Evolutionary conservation across 2,113 vertebrate genomes (phyloP).

Genomic region (Cacatua alba): DNA sequence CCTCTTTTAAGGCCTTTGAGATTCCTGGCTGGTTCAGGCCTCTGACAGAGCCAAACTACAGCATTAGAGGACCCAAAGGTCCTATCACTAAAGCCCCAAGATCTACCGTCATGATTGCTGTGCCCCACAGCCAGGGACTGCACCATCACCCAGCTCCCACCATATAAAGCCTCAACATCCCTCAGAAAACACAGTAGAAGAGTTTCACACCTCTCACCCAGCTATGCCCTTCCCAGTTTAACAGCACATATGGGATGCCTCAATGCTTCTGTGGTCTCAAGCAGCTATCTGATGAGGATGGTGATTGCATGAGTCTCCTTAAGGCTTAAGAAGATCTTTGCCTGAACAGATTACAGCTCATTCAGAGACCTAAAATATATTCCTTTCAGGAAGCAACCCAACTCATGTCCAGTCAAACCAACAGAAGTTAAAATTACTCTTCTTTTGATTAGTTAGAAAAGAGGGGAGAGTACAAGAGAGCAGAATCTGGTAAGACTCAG

Average conservation of each 20-base stretch:
- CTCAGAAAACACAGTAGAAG: neutral
- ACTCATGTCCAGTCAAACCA: neutral
- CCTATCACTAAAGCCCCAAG: neutral
- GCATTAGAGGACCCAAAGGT: neutral
- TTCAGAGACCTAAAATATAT: neutral
- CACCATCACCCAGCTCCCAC: neutral
- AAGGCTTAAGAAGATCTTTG: neutral
- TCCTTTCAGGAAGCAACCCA: neutral
- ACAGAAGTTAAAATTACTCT: neutral
- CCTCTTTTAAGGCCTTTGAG: neutral
- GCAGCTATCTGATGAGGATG: neutral
- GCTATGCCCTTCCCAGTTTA: neutral
- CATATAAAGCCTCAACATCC: neutral
- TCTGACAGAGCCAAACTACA: neutral
- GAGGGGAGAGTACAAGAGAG: neutral
- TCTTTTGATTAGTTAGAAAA: neutral
- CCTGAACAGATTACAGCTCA: neutral
- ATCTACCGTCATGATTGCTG: neutral
- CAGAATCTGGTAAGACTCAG: neutral
- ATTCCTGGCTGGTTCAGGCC: neutral
- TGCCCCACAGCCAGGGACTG: neutral
- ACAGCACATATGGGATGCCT: rapidly evolving
- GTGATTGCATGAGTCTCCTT: neutral
- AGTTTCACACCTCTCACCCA: neutral
- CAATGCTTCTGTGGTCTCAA: neutral